phyloP scores from a whole-genome alignment of 2,888 invertebrate species.

The Trachelus stipa region DNA sequence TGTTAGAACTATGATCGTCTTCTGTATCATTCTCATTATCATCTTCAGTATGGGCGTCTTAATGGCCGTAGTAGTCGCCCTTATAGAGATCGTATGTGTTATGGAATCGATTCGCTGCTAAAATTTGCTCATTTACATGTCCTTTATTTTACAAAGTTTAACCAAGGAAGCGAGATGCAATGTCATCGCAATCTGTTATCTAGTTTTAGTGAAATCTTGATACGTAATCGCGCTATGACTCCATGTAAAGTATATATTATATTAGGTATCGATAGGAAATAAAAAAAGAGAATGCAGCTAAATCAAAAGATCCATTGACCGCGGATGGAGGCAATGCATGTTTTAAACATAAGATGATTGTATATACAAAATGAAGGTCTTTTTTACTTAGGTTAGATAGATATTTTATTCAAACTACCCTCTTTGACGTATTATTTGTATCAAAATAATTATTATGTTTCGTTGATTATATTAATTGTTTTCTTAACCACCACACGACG shows the following conservation, averaged over 20 bases:
- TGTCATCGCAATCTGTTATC: slow-evolving; percentile 18
- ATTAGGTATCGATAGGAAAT: slow-evolving; percentile 19
- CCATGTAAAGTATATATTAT: slow-evolving; percentile 14
- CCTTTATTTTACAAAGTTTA: slow-evolving; percentile 20
- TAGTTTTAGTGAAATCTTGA: slow-evolving; percentile 20
- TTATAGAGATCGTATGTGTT: slow-evolving; percentile 19
- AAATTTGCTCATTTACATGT: slow-evolving; percentile 4
- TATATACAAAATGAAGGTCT: slow-evolving; percentile 34
- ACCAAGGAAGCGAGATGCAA: too few relatives aligned
- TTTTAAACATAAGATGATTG: slow-evolving; percentile 20
- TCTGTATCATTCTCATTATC: slow-evolving; percentile 24
- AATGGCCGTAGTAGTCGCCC: slow-evolving; percentile 22
- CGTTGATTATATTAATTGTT: too few relatives aligned
- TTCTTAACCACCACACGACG: too few relatives aligned
- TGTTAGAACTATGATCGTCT: slow-evolving; percentile 26
- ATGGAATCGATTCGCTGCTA: neutral
- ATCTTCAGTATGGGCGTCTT: slow-evolving; percentile 24
- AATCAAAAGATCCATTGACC: slow-evolving; percentile 26
- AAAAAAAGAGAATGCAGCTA: slow-evolving; percentile 24
- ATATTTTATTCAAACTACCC: too few relatives aligned
- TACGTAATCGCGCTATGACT: slow-evolving; percentile 3
- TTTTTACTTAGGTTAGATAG: slow-evolving; percentile 23
- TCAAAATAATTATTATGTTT: too few relatives aligned
- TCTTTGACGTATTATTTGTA: too few relatives aligned
- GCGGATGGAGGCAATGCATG: too few relatives aligned